A percentile compares a stretch with the other conserved stretches of the same genome.
Conservation (phyloP, 2,113 vertebrate species). For the Phyllostomus discolor region DNA sequence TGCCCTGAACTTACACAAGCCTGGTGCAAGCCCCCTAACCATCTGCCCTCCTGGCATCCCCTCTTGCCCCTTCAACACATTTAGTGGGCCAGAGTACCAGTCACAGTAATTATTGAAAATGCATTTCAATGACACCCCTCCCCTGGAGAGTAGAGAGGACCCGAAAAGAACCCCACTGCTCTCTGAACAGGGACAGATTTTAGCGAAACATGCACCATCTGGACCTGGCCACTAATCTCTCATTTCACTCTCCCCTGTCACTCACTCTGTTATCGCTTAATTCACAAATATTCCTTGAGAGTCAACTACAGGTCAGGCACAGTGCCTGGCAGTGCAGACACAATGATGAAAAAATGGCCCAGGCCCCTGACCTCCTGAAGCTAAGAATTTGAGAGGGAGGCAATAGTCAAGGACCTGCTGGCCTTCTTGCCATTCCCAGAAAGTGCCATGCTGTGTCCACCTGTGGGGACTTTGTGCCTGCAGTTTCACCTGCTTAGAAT, state of each 20-base stretch:
- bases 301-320: background rate
- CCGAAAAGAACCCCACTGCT: accelerated
- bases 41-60: background rate
- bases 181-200: background rate
- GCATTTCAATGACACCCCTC: background rate
- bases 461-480: accelerated
- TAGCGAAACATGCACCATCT: background rate
- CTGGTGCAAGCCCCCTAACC: background rate
- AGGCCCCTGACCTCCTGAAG: background rate
- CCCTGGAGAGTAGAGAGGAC: background rate
- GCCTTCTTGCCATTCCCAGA: background rate
- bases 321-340: background rate
- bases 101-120: background rate
- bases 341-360: background rate
- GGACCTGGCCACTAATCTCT: too few relatives aligned
- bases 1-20: background rate
- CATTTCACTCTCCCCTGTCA: background rate
- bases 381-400: accelerated
- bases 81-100: background rate
- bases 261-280: background rate
- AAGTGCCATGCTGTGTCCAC: accelerated
- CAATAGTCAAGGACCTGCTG: accelerated
- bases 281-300: background rate
- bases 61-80: background rate
- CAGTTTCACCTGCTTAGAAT: too few relatives aligned